Evolutionary conservation across 2,888 invertebrate genomes (phyloP).

Genomic region (Barypeithes pellucidus): DNA sequence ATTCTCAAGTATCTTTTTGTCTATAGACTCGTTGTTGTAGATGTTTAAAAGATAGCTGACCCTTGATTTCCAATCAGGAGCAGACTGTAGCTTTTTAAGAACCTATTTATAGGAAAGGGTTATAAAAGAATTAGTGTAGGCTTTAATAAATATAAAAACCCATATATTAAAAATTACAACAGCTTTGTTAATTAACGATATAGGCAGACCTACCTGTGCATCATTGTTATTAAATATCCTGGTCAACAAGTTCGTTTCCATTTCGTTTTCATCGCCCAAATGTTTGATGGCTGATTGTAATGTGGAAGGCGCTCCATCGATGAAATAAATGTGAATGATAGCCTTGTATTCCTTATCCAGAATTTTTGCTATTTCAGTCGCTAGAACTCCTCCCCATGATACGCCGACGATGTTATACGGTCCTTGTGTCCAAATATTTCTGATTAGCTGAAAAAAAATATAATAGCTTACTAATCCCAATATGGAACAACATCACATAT

Average conservation of each 20-base stretch:
- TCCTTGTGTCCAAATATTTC: slow-evolving; percentile 75
- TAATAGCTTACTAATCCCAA: no score
- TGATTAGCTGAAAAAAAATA: slow-evolving; percentile 74
- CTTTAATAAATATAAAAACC: no score
- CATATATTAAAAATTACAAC: no score
- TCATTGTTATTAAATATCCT: slow-evolving; percentile 73
- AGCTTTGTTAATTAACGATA: no score
- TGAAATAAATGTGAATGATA: slow-evolving; percentile 79
- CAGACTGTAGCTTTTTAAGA: slow-evolving; percentile 60
- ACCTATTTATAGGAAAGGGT: no score
- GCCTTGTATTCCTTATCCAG: slow-evolving; percentile 76
- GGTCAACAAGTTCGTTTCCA: slow-evolving; percentile 75
- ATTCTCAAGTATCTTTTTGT: slow-evolving; percentile 47
- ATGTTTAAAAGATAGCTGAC: slow-evolving; percentile 54
- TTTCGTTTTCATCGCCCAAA: slow-evolving; percentile 66
- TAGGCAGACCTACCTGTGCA: slow-evolving; percentile 63
- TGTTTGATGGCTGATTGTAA: slow-evolving; percentile 74
- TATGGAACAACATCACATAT: no score
- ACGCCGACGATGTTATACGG: slow-evolving; percentile 88
- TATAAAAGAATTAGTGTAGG: no score
- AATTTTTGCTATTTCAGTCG: slow-evolving; percentile 84
- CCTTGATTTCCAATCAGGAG: slow-evolving; percentile 61
- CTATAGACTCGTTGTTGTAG: slow-evolving; percentile 30
- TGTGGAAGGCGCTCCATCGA: slow-evolving; percentile 88
- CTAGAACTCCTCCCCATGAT: slow-evolving; percentile 89